Evolutionary conservation across 2,113 vertebrate species (phyloP).

Genomic region (human): GRCh38 chr3:116533501-116534000

Average conservation of each 20-base stretch:
- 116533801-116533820: neutral
- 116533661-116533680: neutral
- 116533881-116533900: conserved; percentile 60
- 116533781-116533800: conserved; percentile 13
- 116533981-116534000: conserved; percentile 44
- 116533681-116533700: conserved; percentile 10
- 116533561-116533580: neutral
- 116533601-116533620: neutral
- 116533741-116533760: conserved; percentile 40
- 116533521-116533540: conserved; percentile 40
- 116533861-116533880: conserved; percentile 19
- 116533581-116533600: neutral
- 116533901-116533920: conserved; percentile 61
- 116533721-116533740: conserved; percentile 58
- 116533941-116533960: conserved; percentile 38
- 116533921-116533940: conserved; percentile 62
- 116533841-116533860: conserved; percentile 69
- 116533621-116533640: neutral
- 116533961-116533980: conserved; percentile 34
- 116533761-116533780: neutral
- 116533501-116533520: conserved; percentile 4
- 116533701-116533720: conserved; percentile 27
- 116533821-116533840: conserved; percentile 51
- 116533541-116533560: conserved; percentile 3
- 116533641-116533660: neutral